Evolutionary conservation across 2,888 invertebrate genomes (phyloP).

Genomic region (Sminthurides aquaticus): DNA sequence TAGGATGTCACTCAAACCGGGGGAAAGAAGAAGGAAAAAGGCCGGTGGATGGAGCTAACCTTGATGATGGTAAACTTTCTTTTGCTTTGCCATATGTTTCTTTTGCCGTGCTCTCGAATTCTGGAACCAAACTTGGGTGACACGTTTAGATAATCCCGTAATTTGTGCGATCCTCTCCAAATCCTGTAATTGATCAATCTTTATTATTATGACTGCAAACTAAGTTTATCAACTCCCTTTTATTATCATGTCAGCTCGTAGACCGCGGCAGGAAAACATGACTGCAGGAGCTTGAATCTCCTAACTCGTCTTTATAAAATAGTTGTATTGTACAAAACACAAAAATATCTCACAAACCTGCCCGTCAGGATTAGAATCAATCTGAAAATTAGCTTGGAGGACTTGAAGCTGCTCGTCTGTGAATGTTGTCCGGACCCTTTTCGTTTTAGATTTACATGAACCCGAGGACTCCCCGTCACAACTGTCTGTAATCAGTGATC

Average conservation of each 20-base stretch:
- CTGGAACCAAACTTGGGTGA: constrained; percentile 52
- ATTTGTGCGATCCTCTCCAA: constrained; percentile 56
- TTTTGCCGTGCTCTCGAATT: constrained; percentile 52
- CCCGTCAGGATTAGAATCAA: constrained; percentile 58
- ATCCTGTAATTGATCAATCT: constrained; percentile 45
- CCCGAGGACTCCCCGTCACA: constrained; percentile 69
- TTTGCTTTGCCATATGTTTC: constrained; percentile 46
- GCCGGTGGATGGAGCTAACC: constrained; percentile 12
- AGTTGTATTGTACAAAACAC: not conserved
- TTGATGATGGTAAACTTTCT: constrained; percentile 21
- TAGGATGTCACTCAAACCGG: too few species aligned
- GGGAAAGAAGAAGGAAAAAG: not conserved
- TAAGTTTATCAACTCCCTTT: too few species aligned
- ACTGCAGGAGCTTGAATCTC: too few species aligned
- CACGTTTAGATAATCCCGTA: constrained; percentile 53
- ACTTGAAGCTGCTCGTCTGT: constrained; percentile 56
- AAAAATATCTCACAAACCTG: constrained; percentile 44
- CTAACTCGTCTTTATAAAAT: too few species aligned
- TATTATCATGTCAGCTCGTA: too few species aligned
- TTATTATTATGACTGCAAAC: not conserved
- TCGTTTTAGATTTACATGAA: constrained; percentile 52
- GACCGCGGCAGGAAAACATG: too few species aligned
- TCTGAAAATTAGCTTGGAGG: constrained; percentile 55
- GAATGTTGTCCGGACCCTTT: constrained; percentile 57
- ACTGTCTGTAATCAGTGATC: constrained; percentile 60